Evolutionary conservation across 2,797 vertebrate species (phyloP), one percentile per base, ranked within the genome.

Genomic region (Dendrocincla tyrannina): DNA sequence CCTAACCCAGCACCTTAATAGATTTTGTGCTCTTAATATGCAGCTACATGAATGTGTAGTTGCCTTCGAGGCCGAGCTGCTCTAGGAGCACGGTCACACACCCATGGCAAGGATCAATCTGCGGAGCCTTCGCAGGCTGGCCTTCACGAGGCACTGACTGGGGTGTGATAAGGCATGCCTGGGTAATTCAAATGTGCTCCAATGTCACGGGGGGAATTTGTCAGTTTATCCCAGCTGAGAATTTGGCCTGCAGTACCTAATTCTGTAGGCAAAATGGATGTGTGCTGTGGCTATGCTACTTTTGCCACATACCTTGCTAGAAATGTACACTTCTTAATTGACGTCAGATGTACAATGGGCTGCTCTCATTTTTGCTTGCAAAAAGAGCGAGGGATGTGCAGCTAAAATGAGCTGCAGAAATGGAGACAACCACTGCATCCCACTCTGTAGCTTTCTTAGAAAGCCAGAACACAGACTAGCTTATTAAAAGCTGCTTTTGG

Each of bases 151-250:
- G 66, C 60, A 37, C 70, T 67, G 62, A 32, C 74, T 64, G 72
- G 20, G 42, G 49, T 42, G 53, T 75, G 92, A 91, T 55, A 68
- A 60, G 82, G 52, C 77, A 52, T 35, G 16, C 1, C 58, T 73
- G 59, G 77, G 52, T 94, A 90, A 94, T 93, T 83, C 84, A 78
- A 4, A 86, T 56, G 87, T 68, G 67, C 13, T 27, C 89, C 88
- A 56, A 2, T 68, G 69, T 79, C 93, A 50, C 69, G 33, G 67
- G 13, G 5, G 66, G 64, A 62, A 76, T 91, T 69, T 63, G 47
- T 90, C 77, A 59, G 35, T 56, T 84, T 39, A 49, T 56, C 35
- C 50, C 30, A 46, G 52, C 66, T 75, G 82, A 23, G 20, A 37
- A 44, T 78, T 72, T 90, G 82, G 41, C 50, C 62, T 49, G 64